These are phyloP conservation scores for Cossypha polioptera DNA, from an alignment of 2,797 vertebrate species.

Conservation along the genomic window DNA sequence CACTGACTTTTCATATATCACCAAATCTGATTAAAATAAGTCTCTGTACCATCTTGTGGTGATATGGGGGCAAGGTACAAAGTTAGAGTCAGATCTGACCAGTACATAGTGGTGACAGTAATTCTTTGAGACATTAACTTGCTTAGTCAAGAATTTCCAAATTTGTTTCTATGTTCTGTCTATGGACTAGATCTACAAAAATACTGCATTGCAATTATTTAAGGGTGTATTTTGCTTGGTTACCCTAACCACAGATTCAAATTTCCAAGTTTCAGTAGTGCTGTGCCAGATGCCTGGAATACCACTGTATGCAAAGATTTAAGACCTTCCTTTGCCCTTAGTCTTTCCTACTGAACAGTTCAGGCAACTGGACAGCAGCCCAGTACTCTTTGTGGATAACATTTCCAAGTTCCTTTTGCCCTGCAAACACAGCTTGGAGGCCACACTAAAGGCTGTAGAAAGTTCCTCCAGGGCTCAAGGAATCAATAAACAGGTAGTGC, in stretches of 20 bases:
- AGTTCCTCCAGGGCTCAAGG: neutral
- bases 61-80: neutral
- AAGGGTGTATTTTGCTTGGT: neutral
- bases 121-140: neutral
- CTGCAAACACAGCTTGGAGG: neutral
- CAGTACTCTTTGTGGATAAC: neutral
- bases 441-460: neutral
- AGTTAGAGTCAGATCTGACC: neutral
- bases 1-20: neutral
- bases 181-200: neutral
- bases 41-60: neutral
- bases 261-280: neutral
- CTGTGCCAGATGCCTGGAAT: neutral
- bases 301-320: neutral
- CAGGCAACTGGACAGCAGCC: neutral
- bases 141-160: neutral
- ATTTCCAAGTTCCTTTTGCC: neutral
- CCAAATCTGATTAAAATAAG: neutral
- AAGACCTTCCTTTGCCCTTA: neutral
- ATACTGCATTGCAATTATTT: neutral
- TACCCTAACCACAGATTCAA: neutral
- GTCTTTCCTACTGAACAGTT: neutral
- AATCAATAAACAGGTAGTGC: neutral
- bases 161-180: neutral
- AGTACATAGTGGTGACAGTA: rapidly evolving